Evolutionary conservation across 2,888 invertebrate genomes (phyloP), one percentile per base, ranked within the genome.

Genomic region (Arctia plantaginis): DNA sequence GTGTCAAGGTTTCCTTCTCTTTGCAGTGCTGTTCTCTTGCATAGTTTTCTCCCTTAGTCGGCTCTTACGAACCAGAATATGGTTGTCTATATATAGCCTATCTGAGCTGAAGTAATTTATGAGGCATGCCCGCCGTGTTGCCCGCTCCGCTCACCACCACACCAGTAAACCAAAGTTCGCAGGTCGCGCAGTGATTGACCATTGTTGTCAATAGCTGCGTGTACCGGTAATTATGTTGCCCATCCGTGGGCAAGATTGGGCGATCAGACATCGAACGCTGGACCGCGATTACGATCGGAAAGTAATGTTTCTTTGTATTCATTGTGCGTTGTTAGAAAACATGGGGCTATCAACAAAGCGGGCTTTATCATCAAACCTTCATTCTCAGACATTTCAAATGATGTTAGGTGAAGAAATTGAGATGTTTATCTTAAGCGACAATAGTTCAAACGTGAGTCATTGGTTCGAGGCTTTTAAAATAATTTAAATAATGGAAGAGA

Each of bases 231-330:
- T 85, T 82, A 80, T 76, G 76, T 70, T 78, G 69, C 72, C 71
- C 73, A 68, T 66, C 75, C 47, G 67, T 66, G 41, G 78, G 70
- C 77, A 75, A 35, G 35, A 68, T 70, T 35, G 74, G 44, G 66
- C 73, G 77, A 69, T 79, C 66, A 75, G 44, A 65, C 72, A 66
- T 62, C 74, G 41, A 51, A 35, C 69, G 62, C 13, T 51, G 51
- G 35, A 41, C 72, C 66, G 89, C 77, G 89, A 89, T 89, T 87
- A 87, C 81, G 82, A 84, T 85, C 88, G 83, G 77, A 77, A 85
- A 82, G 85, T 82, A 85, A 85, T 82, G 86, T 84, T 86, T 84
- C 88, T 86, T 88, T 89, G 88, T 89, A 79, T 69, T 79, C 74
- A 83, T 85, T 83, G 83, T 83, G 68, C 82, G 84, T 81, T 83